Percentiles rank a stretch among this genome's conserved stretches.
Evolutionary conservation across 2,797 vertebrate genomes (phyloP).

Genomic region (Hoplostethus mediterraneus): DNA sequence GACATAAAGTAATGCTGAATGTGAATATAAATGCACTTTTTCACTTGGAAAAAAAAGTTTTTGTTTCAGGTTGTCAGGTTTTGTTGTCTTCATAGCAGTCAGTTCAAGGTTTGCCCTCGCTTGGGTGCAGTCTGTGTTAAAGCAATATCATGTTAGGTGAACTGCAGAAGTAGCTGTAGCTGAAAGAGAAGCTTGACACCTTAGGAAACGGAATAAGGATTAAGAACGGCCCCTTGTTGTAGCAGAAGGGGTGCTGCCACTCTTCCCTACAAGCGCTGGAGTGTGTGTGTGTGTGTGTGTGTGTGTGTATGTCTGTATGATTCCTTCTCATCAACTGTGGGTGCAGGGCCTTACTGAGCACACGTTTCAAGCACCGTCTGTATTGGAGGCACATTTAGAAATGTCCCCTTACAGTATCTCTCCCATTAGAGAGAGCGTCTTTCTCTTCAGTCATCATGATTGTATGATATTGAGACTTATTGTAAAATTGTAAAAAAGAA

Average conservation of each 20-base stretch:
- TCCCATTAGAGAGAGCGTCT: conserved; percentile 6
- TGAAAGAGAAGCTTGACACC: conserved; percentile 27
- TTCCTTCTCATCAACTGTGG: conserved; percentile 36
- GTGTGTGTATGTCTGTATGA: conserved; percentile 31
- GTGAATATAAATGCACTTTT: conserved; percentile 73
- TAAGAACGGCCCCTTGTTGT: conserved; percentile 31
- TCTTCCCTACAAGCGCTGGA: conserved; percentile 35
- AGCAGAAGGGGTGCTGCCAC: conserved; percentile 38
- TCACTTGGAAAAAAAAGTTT: conserved; percentile 35
- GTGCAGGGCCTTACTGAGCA: conserved; percentile 67
- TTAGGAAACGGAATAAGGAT: conserved; percentile 36
- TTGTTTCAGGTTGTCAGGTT: conserved; percentile 22
- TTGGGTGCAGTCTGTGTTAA: conserved; percentile 48
- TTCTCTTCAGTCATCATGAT: conserved; percentile 59
- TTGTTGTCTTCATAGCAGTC: conserved; percentile 48
- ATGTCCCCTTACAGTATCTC: conserved; percentile 49
- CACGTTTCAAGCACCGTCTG: conserved; percentile 50
- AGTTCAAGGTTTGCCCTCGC: conserved; percentile 32
- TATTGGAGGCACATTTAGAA: conserved; percentile 51
- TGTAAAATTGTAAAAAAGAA: conserved; percentile 31
- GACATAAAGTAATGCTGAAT: conserved; percentile 66
- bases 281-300: conserved; percentile 24
- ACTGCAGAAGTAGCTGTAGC: conserved; percentile 36
- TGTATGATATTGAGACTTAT: conserved; percentile 57
- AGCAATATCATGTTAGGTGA: conserved; percentile 63